Base-by-base conservation (phyloP, 2,797 vertebrate genomes). In the Cossypha heuglini region DNA sequence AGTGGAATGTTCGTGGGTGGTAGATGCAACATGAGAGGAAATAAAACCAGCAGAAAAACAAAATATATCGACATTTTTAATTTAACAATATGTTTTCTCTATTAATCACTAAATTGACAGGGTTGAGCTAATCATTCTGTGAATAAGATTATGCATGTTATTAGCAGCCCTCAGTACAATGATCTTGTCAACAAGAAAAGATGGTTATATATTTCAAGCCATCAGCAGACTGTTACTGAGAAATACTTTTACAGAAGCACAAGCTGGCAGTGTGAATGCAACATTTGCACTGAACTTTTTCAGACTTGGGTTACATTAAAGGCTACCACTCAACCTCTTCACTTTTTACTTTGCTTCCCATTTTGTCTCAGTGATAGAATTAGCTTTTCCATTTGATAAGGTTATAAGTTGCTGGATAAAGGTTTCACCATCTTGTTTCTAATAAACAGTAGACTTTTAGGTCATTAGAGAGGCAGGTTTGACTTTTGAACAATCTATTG, bases 1-100 rank as follows among this genome's bases (percentile, higher is more conserved):
- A 93, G 19, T 17, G 35, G 76, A 95, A 90, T 49, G 51, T 66
- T 86, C 86, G 95, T 96, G 91, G 91, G 89, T 78, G 81, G 87
- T 87, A 85, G 82, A 75, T 89, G 35, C 80, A 93, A 95, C 94
- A 87, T 7, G 57, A 89, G 64, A 93, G 89, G 94, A 96, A 96
- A 86, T 62, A 75, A 88, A 90, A 93, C 85, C 68, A 87, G 52
- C 48, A 80, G 64, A 78, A 93, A 95, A 94, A 63, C 51, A 8
- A 88, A 76, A 66, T 92, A 52, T 51, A 89, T 51, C 14, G 68
- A 69, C 77, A 90, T 82, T 83, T 77, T 10, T 68, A 94, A 93
- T 83, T 88, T 88, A 88, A 75, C n/a, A 62, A 90, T 58, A 79
- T 76, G 35, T 87, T 93, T 94, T 82, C 49, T 94, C 69, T 71